These are phyloP conservation scores for Poliocrania exsul DNA, from an alignment of 2,797 vertebrate genomes.

Conservation along the genomic window DNA sequence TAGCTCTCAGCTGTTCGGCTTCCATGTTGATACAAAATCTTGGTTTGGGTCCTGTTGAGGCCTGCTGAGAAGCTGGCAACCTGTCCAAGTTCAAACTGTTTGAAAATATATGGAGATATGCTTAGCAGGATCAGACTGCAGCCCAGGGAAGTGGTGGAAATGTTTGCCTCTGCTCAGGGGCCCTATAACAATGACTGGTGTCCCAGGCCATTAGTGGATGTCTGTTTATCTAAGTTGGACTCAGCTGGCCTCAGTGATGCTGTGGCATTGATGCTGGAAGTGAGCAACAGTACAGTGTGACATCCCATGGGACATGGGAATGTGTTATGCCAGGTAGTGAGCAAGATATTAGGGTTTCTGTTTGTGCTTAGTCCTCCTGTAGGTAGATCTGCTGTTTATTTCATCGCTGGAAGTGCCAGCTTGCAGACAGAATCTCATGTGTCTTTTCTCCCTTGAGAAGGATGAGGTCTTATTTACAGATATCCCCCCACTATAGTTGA, in stretches of 20 bases:
- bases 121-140: neutral
- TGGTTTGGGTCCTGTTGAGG: neutral
- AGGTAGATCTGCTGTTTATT: neutral
- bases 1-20: neutral
- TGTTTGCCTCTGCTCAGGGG: neutral
- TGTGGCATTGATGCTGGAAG: neutral
- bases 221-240: neutral
- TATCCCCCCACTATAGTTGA: neutral
- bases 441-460: neutral
- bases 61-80: neutral
- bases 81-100: neutral
- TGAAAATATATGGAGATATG: neutral
- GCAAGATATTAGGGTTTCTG: neutral
- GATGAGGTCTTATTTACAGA: neutral
- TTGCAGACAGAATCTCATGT: neutral
- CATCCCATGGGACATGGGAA: neutral
- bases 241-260: neutral
- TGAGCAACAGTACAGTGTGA: neutral
- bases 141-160: neutral
- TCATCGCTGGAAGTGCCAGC: neutral
- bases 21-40: neutral
- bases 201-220: neutral
- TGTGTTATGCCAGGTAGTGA: neutral
- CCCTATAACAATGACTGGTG: neutral
- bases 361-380: neutral